phyloP scores from a whole-genome alignment of 2,888 invertebrate species.

The Rotaria magnacalcarata region DNA sequence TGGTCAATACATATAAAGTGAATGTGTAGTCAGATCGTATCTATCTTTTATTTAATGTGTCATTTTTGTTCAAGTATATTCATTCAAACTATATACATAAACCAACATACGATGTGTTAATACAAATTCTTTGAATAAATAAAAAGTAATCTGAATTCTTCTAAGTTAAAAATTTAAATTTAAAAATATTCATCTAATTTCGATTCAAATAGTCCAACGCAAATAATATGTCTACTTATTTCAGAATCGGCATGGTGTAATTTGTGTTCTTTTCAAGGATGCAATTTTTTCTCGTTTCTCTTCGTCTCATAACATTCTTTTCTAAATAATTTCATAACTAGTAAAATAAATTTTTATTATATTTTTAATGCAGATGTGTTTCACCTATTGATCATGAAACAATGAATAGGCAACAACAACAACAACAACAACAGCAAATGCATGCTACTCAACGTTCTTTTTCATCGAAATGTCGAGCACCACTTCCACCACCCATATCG shows the following conservation, averaged over 20 bases:
- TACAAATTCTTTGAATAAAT: neutral
- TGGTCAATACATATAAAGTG: neutral
- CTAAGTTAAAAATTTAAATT: neutral
- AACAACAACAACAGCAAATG: neutral
- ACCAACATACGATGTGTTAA: neutral
- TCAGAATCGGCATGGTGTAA: neutral
- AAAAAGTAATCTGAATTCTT: neutral
- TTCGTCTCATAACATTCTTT: no score
- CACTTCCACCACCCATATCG: neutral
- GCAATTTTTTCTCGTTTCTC: neutral
- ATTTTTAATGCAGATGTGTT: neutral
- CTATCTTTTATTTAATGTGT: slow-evolving; percentile 7
- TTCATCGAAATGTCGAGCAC: neutral
- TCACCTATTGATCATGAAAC: neutral
- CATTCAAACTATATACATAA: neutral
- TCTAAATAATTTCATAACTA: no score
- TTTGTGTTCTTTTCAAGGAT: neutral
- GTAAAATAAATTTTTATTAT: neutral
- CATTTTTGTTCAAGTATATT: neutral
- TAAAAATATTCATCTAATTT: no score
- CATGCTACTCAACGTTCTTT: neutral
- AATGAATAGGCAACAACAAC: neutral
- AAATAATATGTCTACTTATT: neutral
- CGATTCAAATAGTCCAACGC: no score
- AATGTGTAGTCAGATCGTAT: neutral